Evolutionary conservation across 2,113 vertebrate genomes (phyloP), one percentile per base, ranked within the genome.

Genomic region (Australoheros scitulus): DNA sequence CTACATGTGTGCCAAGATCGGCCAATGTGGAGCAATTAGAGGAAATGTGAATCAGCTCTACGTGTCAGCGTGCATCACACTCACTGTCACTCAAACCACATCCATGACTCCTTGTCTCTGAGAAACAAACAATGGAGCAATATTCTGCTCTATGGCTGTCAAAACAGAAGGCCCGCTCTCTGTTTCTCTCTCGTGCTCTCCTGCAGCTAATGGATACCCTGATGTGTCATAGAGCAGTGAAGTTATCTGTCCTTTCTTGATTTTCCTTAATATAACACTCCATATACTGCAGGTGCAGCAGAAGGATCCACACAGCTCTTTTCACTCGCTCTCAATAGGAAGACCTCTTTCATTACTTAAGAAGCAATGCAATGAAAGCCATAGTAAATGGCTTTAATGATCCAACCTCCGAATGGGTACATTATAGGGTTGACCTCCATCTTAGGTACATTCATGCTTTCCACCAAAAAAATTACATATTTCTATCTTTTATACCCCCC

Each of bases 11-110:
- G 90, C 89, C 88, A 90, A 86, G 89, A 86, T 85, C 65, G 85
- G 89, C 90, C 87, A 88, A 91, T 83, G 68, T 77, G 17, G 81
- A 91, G 92, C 94, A 95, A 94, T 94, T 94, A 95, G 92, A 81
- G 88, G 90, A 93, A 94, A 91, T 88, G 93, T 89, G 88, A 93
- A 93, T 93, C 93, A 90, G 91, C 89, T 88, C 86, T 57, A 26
- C 76, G 52, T 83, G 91, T 92, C 94, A 87, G 87, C 79, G 74
- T 90, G 56, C 86, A 90, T 94, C 76, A 76, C 76, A 83, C 79
- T 87, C 85, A 76, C 89, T 94, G 92, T 93, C 94, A 95, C 84
- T 95, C 94, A 94, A 86, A 83, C 72, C 86, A 83, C 90, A 90
- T 92, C 89, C 87, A 85, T 87, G 89, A 93, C 91, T 92, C 78